Base-by-base conservation (phyloP, 1,140 invertebrate genomes). In the Dryas iulia region DNA sequence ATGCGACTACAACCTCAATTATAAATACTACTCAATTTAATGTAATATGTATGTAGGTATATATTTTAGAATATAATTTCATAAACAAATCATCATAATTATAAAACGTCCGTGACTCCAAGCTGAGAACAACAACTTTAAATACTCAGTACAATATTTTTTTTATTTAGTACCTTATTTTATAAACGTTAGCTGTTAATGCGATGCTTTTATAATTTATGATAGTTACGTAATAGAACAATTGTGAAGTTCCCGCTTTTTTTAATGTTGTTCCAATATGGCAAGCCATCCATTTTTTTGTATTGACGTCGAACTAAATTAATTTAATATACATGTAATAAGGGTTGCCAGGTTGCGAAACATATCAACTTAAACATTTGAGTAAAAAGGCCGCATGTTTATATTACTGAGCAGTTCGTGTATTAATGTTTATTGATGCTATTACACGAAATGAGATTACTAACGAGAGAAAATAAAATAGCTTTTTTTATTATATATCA, bases 161-260 rank as follows among this genome's bases (percentile, higher is more conserved):
- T 65, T 66, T 66, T 66, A 57, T 64, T 71, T 71, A 71, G 62
- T 70, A 71, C 35, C 33, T 71, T 71, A 64, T 61, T 69, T 70
- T 65, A 65, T 71, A 66, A 59, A 66, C 66, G 59, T 71, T 66
- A 71, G 69, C 69, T 71, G 69, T 71, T 65, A 69, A 69, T 69
- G 67, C 54, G 54, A 58, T 63, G 59, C 66, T 69, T 69, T 69
- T 65, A 61, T 71, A 71, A 71, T 67, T 67, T 67, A 67, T 56
- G 63, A 31, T 71, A 71, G 69, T 66, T 71, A 71, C 63, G 63
- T 71, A 57, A 61, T 71, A 71, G 62, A 60, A 56, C 28, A 71
- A 71, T 71, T 30, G 30, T 65, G 35, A 24, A 59, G 23, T 59
- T 52, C 39, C 59, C 18, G 54, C 24, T 62, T 62, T 56, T 31